Base-by-base conservation (phyloP, 2,797 vertebrate genomes). In the Acipenser oxyrinchus region DNA sequence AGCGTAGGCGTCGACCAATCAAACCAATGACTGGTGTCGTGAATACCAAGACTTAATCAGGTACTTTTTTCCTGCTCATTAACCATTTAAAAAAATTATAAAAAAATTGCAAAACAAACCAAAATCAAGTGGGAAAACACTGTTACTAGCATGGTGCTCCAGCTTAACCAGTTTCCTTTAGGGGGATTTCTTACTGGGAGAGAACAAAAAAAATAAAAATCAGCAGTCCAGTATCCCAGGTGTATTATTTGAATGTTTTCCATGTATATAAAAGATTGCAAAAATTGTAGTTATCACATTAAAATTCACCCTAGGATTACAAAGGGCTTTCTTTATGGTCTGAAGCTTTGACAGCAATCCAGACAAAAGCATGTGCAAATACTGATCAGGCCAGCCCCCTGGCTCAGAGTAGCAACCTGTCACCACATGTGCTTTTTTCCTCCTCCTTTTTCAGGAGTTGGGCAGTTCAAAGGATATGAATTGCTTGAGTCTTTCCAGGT, bases 401-500 rank as follows among this genome's bases (percentile, higher is more conserved):
- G 49, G 69, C 85, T 86, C 86, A 85, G 85, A 86, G 87, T 81
- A 81, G 23, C 76, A 84, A 88, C 63, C 66, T 49, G 70, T 62
- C 68, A 70, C 72, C 50, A 15, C 68, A 58, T 23, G 53, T 74
- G 78, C 66, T 57, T 70, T 37, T 65, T 12, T 67, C n/a, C n/a
- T 66, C 73, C 69, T 68, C 63, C 51, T 66, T 55, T 80, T 79
- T 98, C 94, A 98, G 75, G 95, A 96, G 69, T 92, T 88, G 60
- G 93, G 87, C 13, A 98, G 91, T 83, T 98, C 95, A 1, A 94
- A 92, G 75, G 93, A 92, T 84, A 98, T 96, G 87, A 98, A 98
- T 84, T 94, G 95, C 87, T 97, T 97, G 81, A 98, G 93, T 82
- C 96, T 88, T 79, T 97, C 95, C 69, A 97, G 87, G 76, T 98